Evolutionary conservation across 2,888 invertebrate species (phyloP).

Genomic region (Ormyrus labotus): DNA sequence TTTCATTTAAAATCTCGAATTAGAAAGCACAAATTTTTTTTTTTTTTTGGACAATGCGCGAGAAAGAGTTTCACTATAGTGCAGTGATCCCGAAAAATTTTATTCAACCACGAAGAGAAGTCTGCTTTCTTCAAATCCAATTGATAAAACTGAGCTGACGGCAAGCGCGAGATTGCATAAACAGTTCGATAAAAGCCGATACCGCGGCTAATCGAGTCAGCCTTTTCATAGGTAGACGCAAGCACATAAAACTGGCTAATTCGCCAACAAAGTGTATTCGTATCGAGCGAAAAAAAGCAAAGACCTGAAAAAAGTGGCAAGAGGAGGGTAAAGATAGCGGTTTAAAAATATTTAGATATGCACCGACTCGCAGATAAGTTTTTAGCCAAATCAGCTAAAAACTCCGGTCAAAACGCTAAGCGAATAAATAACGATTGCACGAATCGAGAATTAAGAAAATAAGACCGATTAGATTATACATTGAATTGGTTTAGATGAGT

Average conservation of each 20-base stretch:
- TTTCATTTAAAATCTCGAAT: too few species aligned
- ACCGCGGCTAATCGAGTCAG: conserved; percentile 34
- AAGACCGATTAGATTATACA: neutral
- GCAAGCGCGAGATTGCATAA: conserved; percentile 48
- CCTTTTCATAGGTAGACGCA: neutral
- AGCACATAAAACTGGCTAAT: neutral
- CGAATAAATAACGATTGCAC: neutral
- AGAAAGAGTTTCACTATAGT: too few species aligned
- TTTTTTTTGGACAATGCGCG: too few species aligned
- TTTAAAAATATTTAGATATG: conserved; percentile 42
- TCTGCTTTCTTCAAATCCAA: conserved; percentile 34
- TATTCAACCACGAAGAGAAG: neutral
- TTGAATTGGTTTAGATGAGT: neutral
- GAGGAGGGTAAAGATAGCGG: neutral
- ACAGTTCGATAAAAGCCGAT: conserved; percentile 48
- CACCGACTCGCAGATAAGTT: conserved; percentile 20
- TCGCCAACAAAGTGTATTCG: conserved; percentile 11
- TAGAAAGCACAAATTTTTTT: too few species aligned
- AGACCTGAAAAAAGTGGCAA: neutral
- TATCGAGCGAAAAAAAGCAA: neutral
- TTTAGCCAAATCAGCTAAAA: conserved; percentile 20
- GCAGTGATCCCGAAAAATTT: neutral
- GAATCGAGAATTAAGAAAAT: neutral
- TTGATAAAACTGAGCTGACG: conserved; percentile 24
- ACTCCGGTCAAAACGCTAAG: conserved; percentile 1